Conservation (phyloP, 2,113 vertebrate genomes). For the Heterocephalus glaber region DNA sequence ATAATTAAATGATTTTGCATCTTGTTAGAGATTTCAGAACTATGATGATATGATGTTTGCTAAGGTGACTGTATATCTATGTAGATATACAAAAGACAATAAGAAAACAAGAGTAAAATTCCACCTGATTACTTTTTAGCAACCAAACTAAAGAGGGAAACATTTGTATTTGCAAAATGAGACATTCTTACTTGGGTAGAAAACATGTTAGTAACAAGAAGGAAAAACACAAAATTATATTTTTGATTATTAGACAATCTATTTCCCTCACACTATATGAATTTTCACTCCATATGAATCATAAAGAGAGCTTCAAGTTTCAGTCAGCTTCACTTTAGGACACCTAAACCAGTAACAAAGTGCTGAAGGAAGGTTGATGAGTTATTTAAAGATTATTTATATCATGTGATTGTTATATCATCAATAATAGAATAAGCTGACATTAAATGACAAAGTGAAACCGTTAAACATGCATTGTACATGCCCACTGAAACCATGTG, state of each 20-base stretch:
- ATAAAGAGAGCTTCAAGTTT: slow-evolving; percentile 16
- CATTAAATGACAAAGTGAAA: slow-evolving; percentile 72
- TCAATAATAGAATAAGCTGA: slow-evolving; percentile 73
- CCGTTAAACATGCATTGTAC: slow-evolving; percentile 36
- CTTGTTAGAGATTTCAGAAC: background rate
- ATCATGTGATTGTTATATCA: slow-evolving; percentile 45
- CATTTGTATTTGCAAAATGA: slow-evolving; percentile 3
- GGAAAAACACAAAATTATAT: slow-evolving; percentile 32
- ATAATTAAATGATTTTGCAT: background rate
- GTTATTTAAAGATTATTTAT: slow-evolving; percentile 68
- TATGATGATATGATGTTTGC: background rate
- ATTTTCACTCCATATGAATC: slow-evolving; percentile 19
- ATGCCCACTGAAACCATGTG: background rate
- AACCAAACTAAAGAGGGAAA: slow-evolving; percentile 29
- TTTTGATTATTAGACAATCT: background rate
- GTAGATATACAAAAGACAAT: background rate
- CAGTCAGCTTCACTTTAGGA: background rate
- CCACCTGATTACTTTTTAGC: slow-evolving; percentile 26
- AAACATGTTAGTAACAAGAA: slow-evolving; percentile 6
- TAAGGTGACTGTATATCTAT: background rate
- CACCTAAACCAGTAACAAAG: slow-evolving; percentile 10
- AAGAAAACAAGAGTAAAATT: slow-evolving; percentile 46
- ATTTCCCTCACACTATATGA: background rate
- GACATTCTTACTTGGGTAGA: slow-evolving; percentile 36
- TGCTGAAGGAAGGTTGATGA: background rate